Conservation (phyloP, 2,888 invertebrate genomes). For the Polylopha cassiicola region DNA sequence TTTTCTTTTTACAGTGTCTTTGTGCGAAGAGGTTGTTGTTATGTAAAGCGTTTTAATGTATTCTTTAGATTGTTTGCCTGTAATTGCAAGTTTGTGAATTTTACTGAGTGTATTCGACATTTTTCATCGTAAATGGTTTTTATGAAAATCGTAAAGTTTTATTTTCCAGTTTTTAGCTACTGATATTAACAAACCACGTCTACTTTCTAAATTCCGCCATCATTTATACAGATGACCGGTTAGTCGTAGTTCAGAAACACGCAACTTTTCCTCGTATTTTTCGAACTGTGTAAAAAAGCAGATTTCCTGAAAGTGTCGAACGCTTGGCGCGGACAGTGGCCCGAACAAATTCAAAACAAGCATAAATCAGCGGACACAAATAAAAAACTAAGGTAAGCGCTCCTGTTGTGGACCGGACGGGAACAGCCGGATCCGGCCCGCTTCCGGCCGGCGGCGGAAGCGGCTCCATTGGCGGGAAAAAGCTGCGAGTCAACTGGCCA, state of each 20-base stretch:
- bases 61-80: conserved; percentile 6
- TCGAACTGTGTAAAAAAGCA: conserved; percentile 36
- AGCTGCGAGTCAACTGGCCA: conserved; percentile 62
- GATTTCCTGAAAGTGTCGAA: conserved; percentile 58
- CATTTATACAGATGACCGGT: neutral
- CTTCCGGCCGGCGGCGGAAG: conserved; percentile 63
- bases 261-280: conserved; percentile 34
- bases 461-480: conserved; percentile 69
- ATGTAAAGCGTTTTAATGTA: conserved; percentile 22
- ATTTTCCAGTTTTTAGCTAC: too few species aligned
- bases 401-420: conserved; percentile 66
- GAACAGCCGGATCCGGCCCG: conserved; percentile 47
- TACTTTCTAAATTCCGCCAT: too few species aligned
- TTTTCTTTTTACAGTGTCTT: conserved; percentile 52
- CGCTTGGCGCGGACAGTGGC: conserved; percentile 53
- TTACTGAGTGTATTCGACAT: neutral
- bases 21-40: conserved; percentile 34
- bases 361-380: conserved; percentile 72
- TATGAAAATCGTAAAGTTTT: too few species aligned
- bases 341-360: conserved; percentile 70
- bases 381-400: conserved; percentile 76
- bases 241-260: conserved; percentile 22
- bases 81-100: neutral
- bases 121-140: too few species aligned
- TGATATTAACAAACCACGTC: too few species aligned